Evolutionary conservation across 2,113 vertebrate species (phyloP), one percentile per base, ranked within the genome.

Genomic region (Galbula dea): DNA sequence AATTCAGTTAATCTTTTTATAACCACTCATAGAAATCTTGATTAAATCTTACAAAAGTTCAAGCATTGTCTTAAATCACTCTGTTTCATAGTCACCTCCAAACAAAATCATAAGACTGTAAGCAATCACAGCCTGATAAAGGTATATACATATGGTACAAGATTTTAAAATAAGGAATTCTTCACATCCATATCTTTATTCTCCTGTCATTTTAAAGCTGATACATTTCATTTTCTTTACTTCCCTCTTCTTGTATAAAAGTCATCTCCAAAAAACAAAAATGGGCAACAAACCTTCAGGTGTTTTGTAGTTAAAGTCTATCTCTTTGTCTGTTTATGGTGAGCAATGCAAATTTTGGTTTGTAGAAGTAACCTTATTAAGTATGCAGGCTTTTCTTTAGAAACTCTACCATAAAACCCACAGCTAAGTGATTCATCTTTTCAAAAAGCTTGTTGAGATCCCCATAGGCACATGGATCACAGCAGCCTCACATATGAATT

Each of bases 351-450:
- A 96, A 93, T 94, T 94, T 92, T 76, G 88, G 83, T 52, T 95
- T 90, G 89, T 90, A 95, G 86, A 94, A 96, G 94, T 87, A 97
- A 93, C 95, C 82, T 90, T 68, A 94, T 96, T 96, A 96, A 73
- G 65, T 76, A 97, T 96, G 88, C 93, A 92, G 76, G 72, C 69
- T 95, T 97, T 95, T 91, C 95, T 96, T 96, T 94, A 88, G 88
- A 91, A 96, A 95, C 41, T 37, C 79, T 91, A 91, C 92, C 95
- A 94, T 96, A 95, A 97, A 96, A 96, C 86, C 68, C 91, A 95
- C 94, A 95, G 94, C 94, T 94, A 96, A 96, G 93, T 95, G 88
- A 97, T 97, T 97, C 97, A 97, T 96, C 95, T 95, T 95, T 95
- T 93, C 91, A 95, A 93, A 97, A 96, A 90, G 75, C 97, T 96